A percentile compares a stretch with the other conserved stretches of the same genome.
phyloP scores from a whole-genome alignment of 1,140 invertebrate species.

The Fopius arisanus region DNA sequence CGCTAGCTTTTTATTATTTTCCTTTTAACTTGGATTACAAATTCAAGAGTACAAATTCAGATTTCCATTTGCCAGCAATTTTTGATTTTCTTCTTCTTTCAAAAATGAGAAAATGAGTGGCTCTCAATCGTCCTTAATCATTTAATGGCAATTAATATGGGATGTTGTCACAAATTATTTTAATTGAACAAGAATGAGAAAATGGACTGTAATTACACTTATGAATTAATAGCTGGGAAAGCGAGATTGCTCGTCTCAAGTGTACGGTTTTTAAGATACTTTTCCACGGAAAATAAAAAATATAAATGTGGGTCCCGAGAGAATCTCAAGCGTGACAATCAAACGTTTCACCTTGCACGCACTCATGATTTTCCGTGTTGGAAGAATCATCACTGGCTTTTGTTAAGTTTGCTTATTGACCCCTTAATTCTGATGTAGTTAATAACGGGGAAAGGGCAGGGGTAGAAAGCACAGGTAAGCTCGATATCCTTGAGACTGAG shows the following conservation, averaged over 20 bases:
- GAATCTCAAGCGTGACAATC: constrained; percentile 23
- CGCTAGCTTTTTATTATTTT: no score
- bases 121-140: not conserved
- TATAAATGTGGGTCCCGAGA: constrained; percentile 13
- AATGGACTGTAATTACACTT: not conserved
- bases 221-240: not conserved
- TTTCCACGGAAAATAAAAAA: constrained; percentile 13
- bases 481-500: no score
- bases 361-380: constrained; percentile 14
- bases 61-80: no score
- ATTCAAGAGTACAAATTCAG: no score
- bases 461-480: no score
- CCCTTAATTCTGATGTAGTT: not conserved
- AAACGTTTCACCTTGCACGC: constrained; percentile 26
- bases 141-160: not conserved
- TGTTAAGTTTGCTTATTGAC: not conserved
- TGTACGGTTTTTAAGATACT: not conserved
- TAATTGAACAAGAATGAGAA: not conserved
- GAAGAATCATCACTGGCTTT: not conserved
- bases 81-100: no score
- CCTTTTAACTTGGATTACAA: no score
- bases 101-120: no score
- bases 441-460: no score
- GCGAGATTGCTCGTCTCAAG: not conserved
- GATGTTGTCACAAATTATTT: not conserved